Base-by-base conservation (phyloP, 2,113 vertebrate species). In the Pavo muticus region DNA sequence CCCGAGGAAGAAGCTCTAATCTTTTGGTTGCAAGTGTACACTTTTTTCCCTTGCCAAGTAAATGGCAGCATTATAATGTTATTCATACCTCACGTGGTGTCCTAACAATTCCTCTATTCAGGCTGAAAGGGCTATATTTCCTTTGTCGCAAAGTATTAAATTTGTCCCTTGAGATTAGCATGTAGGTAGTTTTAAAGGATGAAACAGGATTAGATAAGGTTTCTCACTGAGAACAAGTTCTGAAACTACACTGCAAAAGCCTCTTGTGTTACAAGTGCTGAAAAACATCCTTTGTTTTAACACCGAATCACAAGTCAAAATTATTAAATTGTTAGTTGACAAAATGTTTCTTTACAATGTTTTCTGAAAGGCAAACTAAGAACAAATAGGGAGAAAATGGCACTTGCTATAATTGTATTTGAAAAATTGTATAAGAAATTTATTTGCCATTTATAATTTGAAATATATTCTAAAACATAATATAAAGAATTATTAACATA, bases 91-190 rank as follows among this genome's bases (percentile, higher is more conserved):
- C 97, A 97, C 93, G n/a, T 98, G 96, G 96, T 97, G 96, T 98
- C 96, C 97, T 97, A 97, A 98, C 98, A 98, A 98, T 98, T 97
- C 95, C 93, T 95, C 97, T 95, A 97, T 98, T 98, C 97, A 98
- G 94, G 94, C 96, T 97, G 98, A 98, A 98, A 98, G 87, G 97
- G 97, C 97, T 98, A 98, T 98, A 98, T 98, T 98, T 95, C 97
- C 88, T 97, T 98, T 98, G 97, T 98, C 98, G 97, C 97, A 96
- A 97, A 98, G 98, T 98, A 98, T 98, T 98, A 98, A 98, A 99
- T 99, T 98, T 98, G 96, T 98, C 98, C 97, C 98, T 90, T 69
- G 98, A 98, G 98, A 98, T 97, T 97, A 97, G 93, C 83, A 87
- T 97, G 88, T 95, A 97, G 97, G 97, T 97, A 97, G 97, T 98